These are phyloP conservation scores for Drosophila mimetica DNA, from an alignment of 2,888 invertebrate genomes.

Conservation along the genomic window DNA sequence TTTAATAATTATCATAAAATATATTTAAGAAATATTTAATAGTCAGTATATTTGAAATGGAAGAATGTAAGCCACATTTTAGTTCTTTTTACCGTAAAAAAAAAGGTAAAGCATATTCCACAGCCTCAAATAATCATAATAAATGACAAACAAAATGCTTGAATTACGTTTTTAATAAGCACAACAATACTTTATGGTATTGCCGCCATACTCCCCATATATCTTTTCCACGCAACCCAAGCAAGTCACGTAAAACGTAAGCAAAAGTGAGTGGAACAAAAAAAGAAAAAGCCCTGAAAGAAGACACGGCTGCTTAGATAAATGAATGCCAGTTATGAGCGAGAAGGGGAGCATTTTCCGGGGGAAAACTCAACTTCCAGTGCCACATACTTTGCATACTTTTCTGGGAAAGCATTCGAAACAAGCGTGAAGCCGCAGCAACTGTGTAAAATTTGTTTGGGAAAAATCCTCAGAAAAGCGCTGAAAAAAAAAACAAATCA, in stretches of 20 bases:
- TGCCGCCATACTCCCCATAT: constrained; percentile 21
- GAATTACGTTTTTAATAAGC: constrained; percentile 76
- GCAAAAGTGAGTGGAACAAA: constrained; percentile 63
- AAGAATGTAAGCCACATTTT: too few species aligned
- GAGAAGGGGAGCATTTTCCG: constrained; percentile 14
- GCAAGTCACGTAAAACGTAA: constrained; percentile 64
- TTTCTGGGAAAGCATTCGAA: constrained; percentile 49
- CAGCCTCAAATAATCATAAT: constrained; percentile 73
- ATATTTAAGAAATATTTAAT: too few species aligned
- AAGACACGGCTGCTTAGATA: constrained; percentile 75
- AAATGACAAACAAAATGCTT: constrained; percentile 74
- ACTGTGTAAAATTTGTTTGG: constrained; percentile 60
- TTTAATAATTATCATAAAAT: too few species aligned
- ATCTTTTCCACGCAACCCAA: constrained; percentile 41
- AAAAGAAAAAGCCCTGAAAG: constrained; percentile 58
- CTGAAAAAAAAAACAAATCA: constrained; percentile 16
- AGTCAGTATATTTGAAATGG: too few species aligned
- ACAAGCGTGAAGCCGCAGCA: constrained; percentile 73
- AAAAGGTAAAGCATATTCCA: constrained; percentile 5
- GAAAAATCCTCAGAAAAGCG: constrained; percentile 21
- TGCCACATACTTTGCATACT: constrained; percentile 72
- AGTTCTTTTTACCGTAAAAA: too few species aligned
- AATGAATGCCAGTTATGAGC: constrained; percentile 67
- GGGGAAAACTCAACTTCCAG: constrained; percentile 25
- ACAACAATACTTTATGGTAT: constrained; percentile 65